Percentiles rank a stretch among this genome's conserved stretches.
phyloP scores from a whole-genome alignment of 2,113 vertebrate species.

The Agelaius tricolor region DNA sequence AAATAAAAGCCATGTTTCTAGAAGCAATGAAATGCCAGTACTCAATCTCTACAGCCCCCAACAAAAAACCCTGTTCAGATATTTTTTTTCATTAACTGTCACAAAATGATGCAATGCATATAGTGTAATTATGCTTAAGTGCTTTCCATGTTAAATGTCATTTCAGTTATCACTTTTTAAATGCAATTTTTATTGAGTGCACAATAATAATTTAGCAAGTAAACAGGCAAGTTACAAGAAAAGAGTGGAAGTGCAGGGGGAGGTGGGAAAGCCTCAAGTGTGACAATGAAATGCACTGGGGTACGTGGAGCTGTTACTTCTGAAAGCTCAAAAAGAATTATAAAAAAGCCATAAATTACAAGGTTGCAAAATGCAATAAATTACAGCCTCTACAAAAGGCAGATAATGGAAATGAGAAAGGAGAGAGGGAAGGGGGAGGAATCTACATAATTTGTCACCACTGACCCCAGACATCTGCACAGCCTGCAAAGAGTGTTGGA shows the following conservation, averaged over 20 bases:
- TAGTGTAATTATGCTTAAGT: constrained; percentile 80
- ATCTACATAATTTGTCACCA: constrained; percentile 73
- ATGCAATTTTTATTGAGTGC: constrained; percentile 76
- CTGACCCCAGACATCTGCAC: constrained; percentile 70
- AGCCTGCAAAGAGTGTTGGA: constrained; percentile 37
- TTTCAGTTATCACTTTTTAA: constrained; percentile 78
- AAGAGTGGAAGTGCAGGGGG: constrained; percentile 52
- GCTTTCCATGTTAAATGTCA: constrained; percentile 79
- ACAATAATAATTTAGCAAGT: constrained; percentile 75
- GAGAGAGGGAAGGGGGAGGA: constrained; percentile 55
- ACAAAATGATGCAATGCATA: constrained; percentile 75
- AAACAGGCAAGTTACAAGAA: constrained; percentile 68
- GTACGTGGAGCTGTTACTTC: constrained; percentile 60
- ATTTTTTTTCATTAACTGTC: constrained; percentile 67
- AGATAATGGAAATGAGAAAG: constrained; percentile 74
- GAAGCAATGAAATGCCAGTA: constrained; percentile 12
- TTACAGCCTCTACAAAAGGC: constrained; percentile 72
- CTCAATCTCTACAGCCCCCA: constrained; percentile 4
- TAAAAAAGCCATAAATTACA: constrained; percentile 73
- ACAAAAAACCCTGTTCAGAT: constrained; percentile 23
- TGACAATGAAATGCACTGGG: constrained; percentile 64
- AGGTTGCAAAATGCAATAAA: constrained; percentile 75
- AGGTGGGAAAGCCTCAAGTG: constrained; percentile 56
- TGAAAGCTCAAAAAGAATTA: constrained; percentile 64
- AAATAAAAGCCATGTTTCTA: not conserved